Conservation (phyloP, 2,888 invertebrate genomes). For the Agrochola lychnidis region DNA sequence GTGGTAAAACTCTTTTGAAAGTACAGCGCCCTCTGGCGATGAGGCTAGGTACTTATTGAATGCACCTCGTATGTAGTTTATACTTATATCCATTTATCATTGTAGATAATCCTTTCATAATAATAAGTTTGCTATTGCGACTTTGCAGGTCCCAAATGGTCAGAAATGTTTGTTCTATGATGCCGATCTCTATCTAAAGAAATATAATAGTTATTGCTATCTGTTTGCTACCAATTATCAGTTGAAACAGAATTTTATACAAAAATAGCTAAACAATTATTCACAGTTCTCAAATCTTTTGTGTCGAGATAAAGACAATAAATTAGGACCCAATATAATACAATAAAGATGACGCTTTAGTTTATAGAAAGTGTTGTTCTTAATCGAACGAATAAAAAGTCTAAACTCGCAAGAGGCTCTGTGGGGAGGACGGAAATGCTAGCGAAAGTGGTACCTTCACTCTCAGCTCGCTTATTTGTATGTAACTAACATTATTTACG, state of each 20-base stretch:
- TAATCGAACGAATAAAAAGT: constrained; percentile 68
- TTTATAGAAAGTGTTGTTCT: constrained; percentile 73
- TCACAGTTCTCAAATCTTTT: background rate
- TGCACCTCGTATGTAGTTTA: background rate
- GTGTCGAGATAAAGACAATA: background rate
- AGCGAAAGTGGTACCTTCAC: constrained; percentile 85
- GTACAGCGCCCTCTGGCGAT: no score
- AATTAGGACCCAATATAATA: constrained; percentile 27
- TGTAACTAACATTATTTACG: constrained; percentile 55
- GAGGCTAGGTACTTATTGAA: no score
- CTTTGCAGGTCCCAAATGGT: background rate
- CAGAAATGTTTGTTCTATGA: background rate
- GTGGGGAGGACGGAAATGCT: constrained; percentile 68
- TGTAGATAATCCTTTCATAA: constrained; percentile 12
- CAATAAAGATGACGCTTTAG: constrained; percentile 46
- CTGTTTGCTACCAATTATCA: background rate
- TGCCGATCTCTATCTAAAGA: no score
- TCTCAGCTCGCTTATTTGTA: constrained; percentile 73
- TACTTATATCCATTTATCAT: background rate
- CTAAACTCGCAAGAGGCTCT: constrained; percentile 66
- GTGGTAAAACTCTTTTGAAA: no score
- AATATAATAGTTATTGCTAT: background rate
- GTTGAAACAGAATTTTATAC: background rate
- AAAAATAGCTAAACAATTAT: background rate
- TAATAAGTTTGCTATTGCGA: background rate